phyloP scores from a whole-genome alignment of 2,888 invertebrate genomes.

The Malthinus flaveolus region DNA sequence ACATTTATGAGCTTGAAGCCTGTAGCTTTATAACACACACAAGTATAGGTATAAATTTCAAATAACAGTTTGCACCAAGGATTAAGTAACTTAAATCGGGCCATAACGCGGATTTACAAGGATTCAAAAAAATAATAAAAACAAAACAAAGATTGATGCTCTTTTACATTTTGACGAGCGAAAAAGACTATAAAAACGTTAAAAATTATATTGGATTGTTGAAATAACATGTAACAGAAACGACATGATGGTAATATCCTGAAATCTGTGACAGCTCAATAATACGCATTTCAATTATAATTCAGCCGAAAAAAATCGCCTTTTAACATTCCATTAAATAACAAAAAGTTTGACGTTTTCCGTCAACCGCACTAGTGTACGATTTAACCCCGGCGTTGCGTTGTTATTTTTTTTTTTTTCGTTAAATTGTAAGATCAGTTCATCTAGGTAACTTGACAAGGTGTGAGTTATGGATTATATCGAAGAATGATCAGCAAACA shows the following conservation, averaged over 20 bases:
- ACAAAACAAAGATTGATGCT: background rate
- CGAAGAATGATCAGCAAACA: conserved; percentile 16
- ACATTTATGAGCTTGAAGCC: too few relatives aligned
- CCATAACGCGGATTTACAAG: too few relatives aligned
- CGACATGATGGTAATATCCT: conserved; percentile 17
- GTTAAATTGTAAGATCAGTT: background rate
- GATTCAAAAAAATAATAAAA: background rate
- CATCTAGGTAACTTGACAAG: conserved; percentile 13
- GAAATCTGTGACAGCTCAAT: conserved; percentile 16
- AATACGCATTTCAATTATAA: conserved; percentile 17
- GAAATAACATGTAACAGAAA: conserved; percentile 15
- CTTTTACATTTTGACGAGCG: background rate
- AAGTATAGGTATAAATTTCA: too few relatives aligned
- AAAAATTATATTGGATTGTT: conserved; percentile 11
- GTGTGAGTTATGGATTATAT: conserved; percentile 24
- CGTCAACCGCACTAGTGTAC: too few relatives aligned
- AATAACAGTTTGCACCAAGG: too few relatives aligned
- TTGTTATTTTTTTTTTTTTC: too few relatives aligned
- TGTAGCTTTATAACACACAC: too few relatives aligned
- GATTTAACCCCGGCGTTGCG: too few relatives aligned
- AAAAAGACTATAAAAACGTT: conserved; percentile 9
- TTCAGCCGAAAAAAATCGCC: background rate
- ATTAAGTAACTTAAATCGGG: too few relatives aligned
- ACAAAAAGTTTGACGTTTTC: too few relatives aligned
- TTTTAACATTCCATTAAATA: too few relatives aligned